Base-by-base conservation (phyloP, 2,113 vertebrate species). In the Tachysurus vachellii region DNA sequence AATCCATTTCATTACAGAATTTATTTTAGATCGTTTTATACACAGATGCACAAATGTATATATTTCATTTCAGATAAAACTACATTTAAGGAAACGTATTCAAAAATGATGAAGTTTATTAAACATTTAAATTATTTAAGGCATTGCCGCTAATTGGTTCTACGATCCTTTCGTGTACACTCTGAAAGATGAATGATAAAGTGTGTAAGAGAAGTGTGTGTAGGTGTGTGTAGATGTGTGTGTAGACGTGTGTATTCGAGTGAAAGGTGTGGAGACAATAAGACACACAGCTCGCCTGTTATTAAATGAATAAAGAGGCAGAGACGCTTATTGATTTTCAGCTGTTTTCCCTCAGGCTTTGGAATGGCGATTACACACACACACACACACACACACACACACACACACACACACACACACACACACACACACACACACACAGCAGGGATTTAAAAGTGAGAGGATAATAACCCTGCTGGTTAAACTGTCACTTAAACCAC, bases 221-320 rank as follows among this genome's bases (percentile, higher is more conserved):
- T 36, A 36, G 36, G 36, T 36, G 36, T 36, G 36, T 36, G 36
- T 36, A 36, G 36, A 36, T 36, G 23, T 31, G 7, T 68, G 77
- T 59, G 64, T 59, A 28, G 23, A 66, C 75, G 80, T 50, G 68
- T 81, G 64, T 50, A 42, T 19, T 8, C 19, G 70, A 47, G 70
- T 4, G 94, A 26, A 68, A 50, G 28, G 59, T 59, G 70, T 61
- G 16, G 76, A 62, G 71, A 94, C 94, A 94, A 93, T 94, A 94
- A 95, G 94, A 73, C 70, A 93, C 94, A 94, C 94, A 94, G 93
- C 93, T 95, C 94, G 93, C 93, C 93, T 94, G 94, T 95, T 95
- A 95, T 95, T 95, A 94, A 94, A 95, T 94, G 95, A 95, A 95
- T 95, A 95, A 95, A 95, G 93, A 94, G 94, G 93, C 94, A 92